These are phyloP conservation scores for Physeter macrocephalus DNA, from an alignment of 2,113 vertebrate genomes.

Conservation along the genomic window DNA sequence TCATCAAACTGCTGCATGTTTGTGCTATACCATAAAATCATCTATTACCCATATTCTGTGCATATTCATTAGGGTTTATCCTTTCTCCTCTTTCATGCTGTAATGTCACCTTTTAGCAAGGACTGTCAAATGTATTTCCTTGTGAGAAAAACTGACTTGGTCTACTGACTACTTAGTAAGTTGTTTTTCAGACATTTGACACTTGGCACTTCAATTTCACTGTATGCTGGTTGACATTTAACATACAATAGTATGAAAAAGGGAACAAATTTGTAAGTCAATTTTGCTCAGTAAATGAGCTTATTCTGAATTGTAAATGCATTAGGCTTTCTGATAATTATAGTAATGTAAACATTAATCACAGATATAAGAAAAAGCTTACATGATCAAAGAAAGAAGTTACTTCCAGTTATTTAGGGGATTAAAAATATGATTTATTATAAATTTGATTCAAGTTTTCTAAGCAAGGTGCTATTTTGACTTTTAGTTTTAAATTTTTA, in stretches of 20 bases:
- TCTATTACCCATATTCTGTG: not conserved
- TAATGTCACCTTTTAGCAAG: not conserved
- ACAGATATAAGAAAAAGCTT: not conserved
- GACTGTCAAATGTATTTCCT: not conserved
- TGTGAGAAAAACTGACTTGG: not conserved
- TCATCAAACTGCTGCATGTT: not conserved
- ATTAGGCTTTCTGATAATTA: not conserved
- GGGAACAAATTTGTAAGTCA: not conserved
- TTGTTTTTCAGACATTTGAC: not conserved
- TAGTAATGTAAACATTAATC: not conserved
- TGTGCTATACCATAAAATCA: fast-evolving
- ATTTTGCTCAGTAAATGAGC: not conserved
- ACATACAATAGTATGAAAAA: not conserved
- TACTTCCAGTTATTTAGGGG: not conserved
- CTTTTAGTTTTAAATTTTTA: not conserved
- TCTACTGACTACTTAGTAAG: not conserved
- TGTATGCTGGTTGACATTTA: not conserved
- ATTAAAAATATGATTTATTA: not conserved
- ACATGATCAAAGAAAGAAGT: not conserved
- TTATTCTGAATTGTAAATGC: slow-evolving; percentile 11
- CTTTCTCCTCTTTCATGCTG: not conserved
- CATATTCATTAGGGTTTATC: not conserved
- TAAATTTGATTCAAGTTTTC: not conserved
- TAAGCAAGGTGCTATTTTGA: not conserved
- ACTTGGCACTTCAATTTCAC: not conserved